phyloP scores from a whole-genome alignment of 2,888 invertebrate genomes.

The Abscondita cerata region DNA sequence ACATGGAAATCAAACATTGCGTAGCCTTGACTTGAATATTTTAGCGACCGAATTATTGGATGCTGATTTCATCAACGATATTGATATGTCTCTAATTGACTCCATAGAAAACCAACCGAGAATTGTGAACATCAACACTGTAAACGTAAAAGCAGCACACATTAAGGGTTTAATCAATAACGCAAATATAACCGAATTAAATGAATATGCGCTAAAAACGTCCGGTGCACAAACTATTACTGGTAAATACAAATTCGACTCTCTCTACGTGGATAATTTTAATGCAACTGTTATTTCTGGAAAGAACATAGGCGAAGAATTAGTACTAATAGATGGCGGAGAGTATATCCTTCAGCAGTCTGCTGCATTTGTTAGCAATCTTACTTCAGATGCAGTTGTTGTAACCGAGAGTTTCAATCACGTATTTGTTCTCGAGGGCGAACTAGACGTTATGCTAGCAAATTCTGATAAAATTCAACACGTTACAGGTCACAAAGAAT shows the following conservation, averaged over 20 bases:
- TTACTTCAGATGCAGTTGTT: constrained; percentile 55
- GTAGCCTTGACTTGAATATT: constrained; percentile 46
- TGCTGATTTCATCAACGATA: constrained; percentile 46
- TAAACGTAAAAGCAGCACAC: constrained; percentile 57
- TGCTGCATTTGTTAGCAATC: constrained; percentile 56
- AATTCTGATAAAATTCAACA: constrained; percentile 56
- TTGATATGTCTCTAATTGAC: constrained; percentile 32
- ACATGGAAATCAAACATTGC: constrained; percentile 53
- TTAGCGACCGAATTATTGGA: constrained; percentile 43
- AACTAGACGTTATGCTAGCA: constrained; percentile 59
- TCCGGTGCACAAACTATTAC: constrained; percentile 60
- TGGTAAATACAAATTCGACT: constrained; percentile 50
- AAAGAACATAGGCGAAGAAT: constrained; percentile 46
- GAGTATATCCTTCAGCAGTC: constrained; percentile 58
- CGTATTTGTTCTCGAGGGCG: constrained; percentile 57
- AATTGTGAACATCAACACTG: constrained; percentile 37
- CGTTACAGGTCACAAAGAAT: constrained; percentile 58
- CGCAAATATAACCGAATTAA: constrained; percentile 56
- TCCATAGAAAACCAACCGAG: background rate
- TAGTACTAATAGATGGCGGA: constrained; percentile 56
- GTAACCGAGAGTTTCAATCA: constrained; percentile 60
- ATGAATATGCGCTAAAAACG: constrained; percentile 60
- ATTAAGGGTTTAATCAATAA: constrained; percentile 62
- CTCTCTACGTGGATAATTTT: constrained; percentile 17
- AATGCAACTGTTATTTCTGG: constrained; percentile 35